Conservation (phyloP, 2,113 vertebrate species). For the Scopus umbretta region DNA sequence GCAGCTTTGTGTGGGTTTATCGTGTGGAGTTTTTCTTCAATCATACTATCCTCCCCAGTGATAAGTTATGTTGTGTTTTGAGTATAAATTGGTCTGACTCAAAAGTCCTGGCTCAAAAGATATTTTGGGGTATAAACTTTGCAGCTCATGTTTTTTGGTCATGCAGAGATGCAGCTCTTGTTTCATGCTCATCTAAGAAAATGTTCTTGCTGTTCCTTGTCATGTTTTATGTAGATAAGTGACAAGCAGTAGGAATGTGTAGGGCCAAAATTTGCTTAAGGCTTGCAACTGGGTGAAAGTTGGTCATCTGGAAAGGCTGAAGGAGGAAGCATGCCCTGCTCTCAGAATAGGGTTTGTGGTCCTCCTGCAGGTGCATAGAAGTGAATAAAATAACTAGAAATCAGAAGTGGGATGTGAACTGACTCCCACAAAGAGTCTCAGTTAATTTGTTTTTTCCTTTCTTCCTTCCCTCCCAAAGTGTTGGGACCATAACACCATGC, state of each 20-base stretch:
- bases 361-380: background rate
- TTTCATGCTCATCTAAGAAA: background rate
- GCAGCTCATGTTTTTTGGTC: background rate
- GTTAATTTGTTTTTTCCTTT: background rate
- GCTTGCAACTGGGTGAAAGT: background rate
- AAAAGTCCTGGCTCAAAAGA: background rate
- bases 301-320: background rate
- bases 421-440: background rate
- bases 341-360: background rate
- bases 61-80: background rate
- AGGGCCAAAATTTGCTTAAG: background rate
- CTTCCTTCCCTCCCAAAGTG: background rate
- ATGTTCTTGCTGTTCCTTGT: background rate
- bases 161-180: background rate
- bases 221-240: background rate
- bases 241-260: background rate
- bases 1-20: background rate
- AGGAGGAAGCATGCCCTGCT: background rate
- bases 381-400: background rate
- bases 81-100: background rate
- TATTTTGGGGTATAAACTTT: background rate
- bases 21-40: background rate
- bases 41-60: background rate
- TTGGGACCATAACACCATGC: background rate
- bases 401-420: background rate